Conservation (phyloP, 2,797 vertebrate species). For the Huso huso region DNA sequence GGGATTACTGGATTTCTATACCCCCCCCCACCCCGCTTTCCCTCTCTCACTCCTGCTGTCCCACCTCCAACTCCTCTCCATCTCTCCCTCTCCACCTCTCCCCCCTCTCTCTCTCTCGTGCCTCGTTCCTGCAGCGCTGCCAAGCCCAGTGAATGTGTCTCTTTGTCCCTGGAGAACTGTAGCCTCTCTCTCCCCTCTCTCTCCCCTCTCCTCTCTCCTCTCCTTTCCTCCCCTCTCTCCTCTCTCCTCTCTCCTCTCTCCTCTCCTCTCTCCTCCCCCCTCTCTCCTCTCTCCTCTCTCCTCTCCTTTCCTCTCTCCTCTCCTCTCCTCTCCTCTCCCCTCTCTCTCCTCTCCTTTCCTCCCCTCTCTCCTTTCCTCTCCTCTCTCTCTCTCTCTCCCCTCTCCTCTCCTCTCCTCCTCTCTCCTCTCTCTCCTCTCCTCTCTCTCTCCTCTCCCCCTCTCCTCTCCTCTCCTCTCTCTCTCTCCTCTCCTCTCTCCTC, state of each 20-base stretch:
- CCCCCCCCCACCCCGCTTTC: no score
- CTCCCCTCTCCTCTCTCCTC: background rate
- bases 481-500: slow-evolving; percentile 19
- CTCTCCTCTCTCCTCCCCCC: slow-evolving; percentile 8
- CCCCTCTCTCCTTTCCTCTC: slow-evolving; percentile 8
- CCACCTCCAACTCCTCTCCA: background rate
- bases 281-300: background rate
- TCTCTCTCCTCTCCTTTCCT: background rate
- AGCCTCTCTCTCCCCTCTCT: background rate
- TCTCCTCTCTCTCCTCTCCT: slow-evolving; percentile 3
- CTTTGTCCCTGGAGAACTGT: background rate
- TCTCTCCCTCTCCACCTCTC: background rate
- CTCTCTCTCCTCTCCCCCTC: background rate
- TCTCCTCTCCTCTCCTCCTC: slow-evolving; percentile 20
- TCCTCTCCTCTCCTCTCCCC: no score
- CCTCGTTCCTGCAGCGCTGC: background rate
- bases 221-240: slow-evolving; percentile 5
- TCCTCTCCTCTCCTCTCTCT: slow-evolving; percentile 5
- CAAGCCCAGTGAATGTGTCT: no score
- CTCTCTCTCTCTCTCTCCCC: slow-evolving; percentile 20
- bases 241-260: slow-evolving; percentile 7
- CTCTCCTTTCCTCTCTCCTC: background rate
- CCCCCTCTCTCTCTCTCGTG: background rate
- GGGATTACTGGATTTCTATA: no score
- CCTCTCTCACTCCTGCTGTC: no score